Evolutionary conservation across 2,888 invertebrate genomes (phyloP), one percentile per base, ranked within the genome.

Genomic region (Xestia xanthographa): DNA sequence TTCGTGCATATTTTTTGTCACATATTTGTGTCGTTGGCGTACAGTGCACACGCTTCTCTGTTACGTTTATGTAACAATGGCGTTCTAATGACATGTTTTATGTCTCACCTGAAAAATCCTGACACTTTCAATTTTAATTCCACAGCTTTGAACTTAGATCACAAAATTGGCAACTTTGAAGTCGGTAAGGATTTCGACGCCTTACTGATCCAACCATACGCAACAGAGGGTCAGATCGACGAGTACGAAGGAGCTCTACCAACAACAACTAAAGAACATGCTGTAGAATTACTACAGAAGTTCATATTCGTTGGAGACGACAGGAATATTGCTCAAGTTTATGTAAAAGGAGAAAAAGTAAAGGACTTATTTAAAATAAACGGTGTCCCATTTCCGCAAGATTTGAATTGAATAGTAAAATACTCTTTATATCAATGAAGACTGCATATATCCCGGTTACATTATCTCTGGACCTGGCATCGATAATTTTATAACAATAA

Each of bases 181-280:
- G 92, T 97, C 9, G 98, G 98, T 34, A 99, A 99, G 92, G 97
- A 98, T 75, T 99, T 99, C 89, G 99, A 99, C 95, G 99, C 99
- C 0, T 94, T 99, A 0, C 88, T 98, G 1, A 95, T 99, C 48
- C 98, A 98, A 89, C 96, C 98, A n/a, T 96, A 96, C 86, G 90
- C 94, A 22, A 76, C 92, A 22, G 91, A 92, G 20, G 95, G 97
- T 14, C 95, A 72, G 26, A 83, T 88, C 26, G 87, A 87, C 65
- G 70, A 86, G 60, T 88, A 80, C 22, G 79, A 83, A 34, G 73
- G 68, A 26, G 72, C 96, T 5, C 92, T 97, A 34, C 97, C 97
- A 86, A 93, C 97, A 0, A 90, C 90, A 0, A 87, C 89, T 9
- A 93, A 96, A 22, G 97, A 97, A 1, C 94, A 95, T 29, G 94